phyloP scores from a whole-genome alignment of 2,797 vertebrate genomes.

The Notamacropus eugenii region DNA sequence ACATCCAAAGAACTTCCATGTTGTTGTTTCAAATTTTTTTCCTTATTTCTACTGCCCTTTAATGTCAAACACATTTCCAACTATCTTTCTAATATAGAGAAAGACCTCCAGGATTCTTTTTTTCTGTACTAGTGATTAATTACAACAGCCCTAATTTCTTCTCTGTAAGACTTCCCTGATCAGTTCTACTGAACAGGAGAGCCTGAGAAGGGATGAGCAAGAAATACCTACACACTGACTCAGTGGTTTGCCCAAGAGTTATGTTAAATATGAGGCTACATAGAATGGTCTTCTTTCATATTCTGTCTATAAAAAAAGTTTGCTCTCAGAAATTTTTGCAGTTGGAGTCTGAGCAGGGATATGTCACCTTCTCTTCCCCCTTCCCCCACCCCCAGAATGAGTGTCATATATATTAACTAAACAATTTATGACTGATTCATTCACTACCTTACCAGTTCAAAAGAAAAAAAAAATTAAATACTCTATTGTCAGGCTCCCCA shows the following conservation, averaged over 20 bases:
- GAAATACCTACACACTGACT: background rate
- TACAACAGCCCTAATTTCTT: background rate
- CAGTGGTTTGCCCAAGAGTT: slow-evolving; percentile 4
- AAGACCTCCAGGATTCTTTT: background rate
- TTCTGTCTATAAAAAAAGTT: slow-evolving; percentile 3
- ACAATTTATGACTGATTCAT: background rate
- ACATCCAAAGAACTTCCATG: background rate
- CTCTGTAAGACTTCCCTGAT: background rate
- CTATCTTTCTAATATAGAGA: background rate
- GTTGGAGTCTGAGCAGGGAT: slow-evolving; percentile 9
- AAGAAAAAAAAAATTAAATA: background rate
- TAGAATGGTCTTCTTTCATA: background rate
- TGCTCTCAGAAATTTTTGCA: background rate
- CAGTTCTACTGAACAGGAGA: background rate
- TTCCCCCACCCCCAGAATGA: background rate
- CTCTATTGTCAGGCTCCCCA: background rate
- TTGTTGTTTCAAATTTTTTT: background rate
- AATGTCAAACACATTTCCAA: background rate
- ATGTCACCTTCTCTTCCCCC: background rate
- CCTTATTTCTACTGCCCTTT: background rate
- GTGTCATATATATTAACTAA: slow-evolving; percentile 19
- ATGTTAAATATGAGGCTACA: background rate
- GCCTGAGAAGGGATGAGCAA: slow-evolving; percentile 17
- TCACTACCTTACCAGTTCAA: background rate
- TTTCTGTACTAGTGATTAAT: slow-evolving; percentile 1